Percentiles rank a stretch among this genome's conserved stretches.
phyloP scores from a whole-genome alignment of 2,797 vertebrate genomes.

The Setipinna tenuifilis region DNA sequence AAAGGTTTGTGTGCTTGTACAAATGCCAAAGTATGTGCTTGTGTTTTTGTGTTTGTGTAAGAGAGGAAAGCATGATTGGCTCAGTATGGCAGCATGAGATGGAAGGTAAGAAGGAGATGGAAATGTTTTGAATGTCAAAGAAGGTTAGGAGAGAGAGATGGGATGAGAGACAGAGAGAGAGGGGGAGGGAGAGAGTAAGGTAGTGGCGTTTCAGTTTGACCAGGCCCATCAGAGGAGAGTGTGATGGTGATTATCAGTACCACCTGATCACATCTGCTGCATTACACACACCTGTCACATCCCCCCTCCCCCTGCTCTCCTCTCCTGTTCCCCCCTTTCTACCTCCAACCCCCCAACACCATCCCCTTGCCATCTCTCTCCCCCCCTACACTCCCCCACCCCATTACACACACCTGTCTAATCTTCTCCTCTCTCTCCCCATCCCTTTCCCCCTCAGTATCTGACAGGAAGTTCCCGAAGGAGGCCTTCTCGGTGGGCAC shows the following conservation, averaged over 20 bases:
- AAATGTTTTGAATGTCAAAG: neutral
- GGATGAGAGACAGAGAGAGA: neutral
- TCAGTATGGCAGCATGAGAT: neutral
- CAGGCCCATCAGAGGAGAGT: neutral
- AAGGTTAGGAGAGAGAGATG: neutral
- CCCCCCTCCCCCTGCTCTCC: neutral
- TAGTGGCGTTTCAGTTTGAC: slow-evolving; percentile 12
- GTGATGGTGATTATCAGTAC: neutral
- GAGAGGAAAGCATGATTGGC: neutral
- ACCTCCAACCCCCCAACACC: too few species aligned
- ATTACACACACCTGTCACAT: neutral
- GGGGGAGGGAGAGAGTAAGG: neutral
- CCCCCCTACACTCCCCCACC: too few species aligned
- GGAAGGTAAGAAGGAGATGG: neutral
- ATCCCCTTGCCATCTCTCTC: too few species aligned
- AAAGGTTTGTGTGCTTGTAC: neutral
- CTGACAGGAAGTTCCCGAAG: slow-evolving; percentile 74
- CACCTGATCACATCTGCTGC: neutral
- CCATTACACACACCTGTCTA: too few species aligned
- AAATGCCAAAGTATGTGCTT: neutral
- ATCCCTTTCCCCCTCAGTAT: slow-evolving; percentile 68
- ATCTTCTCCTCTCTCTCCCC: neutral
- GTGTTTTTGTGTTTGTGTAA: neutral
- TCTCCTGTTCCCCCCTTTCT: too few species aligned
- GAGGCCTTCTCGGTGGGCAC: slow-evolving; percentile 81